phyloP scores from a whole-genome alignment of 2,888 invertebrate genomes.

The Smittia sp. region DNA sequence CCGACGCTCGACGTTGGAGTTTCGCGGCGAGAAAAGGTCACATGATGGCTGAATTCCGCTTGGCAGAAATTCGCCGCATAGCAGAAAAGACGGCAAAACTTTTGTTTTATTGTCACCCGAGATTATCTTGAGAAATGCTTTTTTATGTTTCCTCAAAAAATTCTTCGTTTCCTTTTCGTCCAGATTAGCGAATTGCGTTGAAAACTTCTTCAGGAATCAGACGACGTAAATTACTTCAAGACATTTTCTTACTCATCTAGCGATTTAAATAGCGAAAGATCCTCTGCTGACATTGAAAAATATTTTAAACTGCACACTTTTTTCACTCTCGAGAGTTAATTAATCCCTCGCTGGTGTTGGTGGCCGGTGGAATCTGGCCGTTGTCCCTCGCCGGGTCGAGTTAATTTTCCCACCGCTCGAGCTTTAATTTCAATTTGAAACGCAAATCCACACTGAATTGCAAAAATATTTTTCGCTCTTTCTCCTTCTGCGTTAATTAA shows the following conservation, averaged over 20 bases:
- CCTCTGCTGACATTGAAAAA: not conserved
- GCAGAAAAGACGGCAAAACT: constrained; percentile 4
- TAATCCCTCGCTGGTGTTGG: not conserved
- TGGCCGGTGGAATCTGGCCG: not conserved
- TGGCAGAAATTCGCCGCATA: not conserved
- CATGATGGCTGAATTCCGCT: not conserved
- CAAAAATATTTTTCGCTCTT: not conserved
- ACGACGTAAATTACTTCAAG: not conserved
- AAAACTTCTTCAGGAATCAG: not conserved
- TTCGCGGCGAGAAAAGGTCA: constrained; percentile 13
- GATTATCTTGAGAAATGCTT: constrained; percentile 38
- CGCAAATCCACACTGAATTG: not conserved
- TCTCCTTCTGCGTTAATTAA: not conserved
- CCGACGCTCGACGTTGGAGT: not conserved
- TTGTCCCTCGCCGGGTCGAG: not conserved
- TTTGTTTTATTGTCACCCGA: not conserved
- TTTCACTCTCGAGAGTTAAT: not conserved
- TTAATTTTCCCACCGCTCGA: not conserved
- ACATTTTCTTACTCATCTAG: not conserved
- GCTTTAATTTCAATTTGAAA: not conserved
- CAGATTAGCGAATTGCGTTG: not conserved
- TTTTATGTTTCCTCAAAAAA: constrained; percentile 4
- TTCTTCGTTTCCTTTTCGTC: not conserved
- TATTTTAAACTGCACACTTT: not conserved
- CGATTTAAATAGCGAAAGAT: not conserved